phyloP scores from a whole-genome alignment of 1,140 invertebrate species.

The Limonius californicus region DNA sequence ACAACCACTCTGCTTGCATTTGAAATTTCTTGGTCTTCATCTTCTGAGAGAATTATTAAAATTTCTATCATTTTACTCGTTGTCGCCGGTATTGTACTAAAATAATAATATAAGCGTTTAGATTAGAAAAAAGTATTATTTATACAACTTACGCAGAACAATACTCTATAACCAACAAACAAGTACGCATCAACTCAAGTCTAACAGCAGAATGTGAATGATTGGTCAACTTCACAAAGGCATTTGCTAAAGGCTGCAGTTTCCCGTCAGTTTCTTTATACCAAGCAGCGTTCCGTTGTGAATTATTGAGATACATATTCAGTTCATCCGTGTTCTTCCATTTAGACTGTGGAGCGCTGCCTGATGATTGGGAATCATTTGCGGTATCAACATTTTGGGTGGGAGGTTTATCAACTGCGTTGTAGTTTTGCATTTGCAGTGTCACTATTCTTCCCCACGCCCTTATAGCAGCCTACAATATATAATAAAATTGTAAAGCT shows the following conservation, averaged over 20 bases:
- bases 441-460: constrained; percentile 50
- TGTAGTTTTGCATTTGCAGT: constrained; percentile 50
- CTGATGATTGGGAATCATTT: neutral
- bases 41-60: constrained; percentile 56
- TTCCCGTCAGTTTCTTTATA: constrained; percentile 55
- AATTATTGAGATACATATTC: constrained; percentile 48
- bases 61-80: constrained; percentile 54
- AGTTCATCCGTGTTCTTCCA: constrained; percentile 38
- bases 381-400: neutral
- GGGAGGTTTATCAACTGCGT: neutral
- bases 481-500: constrained; percentile 21
- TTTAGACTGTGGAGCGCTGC: constrained; percentile 24
- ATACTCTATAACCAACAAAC: constrained; percentile 51
- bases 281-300: constrained; percentile 53
- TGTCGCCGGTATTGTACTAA: constrained; percentile 56
- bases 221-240: constrained; percentile 49
- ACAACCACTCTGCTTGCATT: constrained; percentile 46
- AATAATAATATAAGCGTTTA: constrained; percentile 26
- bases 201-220: constrained; percentile 57
- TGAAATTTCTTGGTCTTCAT: constrained; percentile 51
- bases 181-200: constrained; percentile 51
- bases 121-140: too few species aligned
- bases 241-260: constrained; percentile 50
- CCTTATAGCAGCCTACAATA: constrained; percentile 50
- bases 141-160: constrained; percentile 55